Evolutionary conservation across 2,888 invertebrate species (phyloP), one percentile per base, ranked within the genome.

Genomic region (Drosophila tanythrix): DNA sequence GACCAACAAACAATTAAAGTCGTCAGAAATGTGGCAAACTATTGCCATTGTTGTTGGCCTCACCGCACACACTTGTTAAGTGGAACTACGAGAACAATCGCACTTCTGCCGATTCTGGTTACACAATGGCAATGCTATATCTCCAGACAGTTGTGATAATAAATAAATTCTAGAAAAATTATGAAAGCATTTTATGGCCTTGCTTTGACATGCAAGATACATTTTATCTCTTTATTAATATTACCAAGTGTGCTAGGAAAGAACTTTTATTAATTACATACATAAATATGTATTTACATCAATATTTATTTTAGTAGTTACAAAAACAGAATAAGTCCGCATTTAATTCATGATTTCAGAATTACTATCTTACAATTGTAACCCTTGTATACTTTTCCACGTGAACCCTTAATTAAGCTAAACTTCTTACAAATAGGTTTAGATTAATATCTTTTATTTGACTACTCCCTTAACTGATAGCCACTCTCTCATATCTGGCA

Each of bases 1-100:
- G 51, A 29, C 74, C 65, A 71, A 55, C 82, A 87, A 89, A 89
- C 85, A 85, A 89, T 85, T 85, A 88, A 89, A 85, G 58, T 89
- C 81, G 74, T 78, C 85, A 80, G 69, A 89, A 85, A 65, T 85
- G 77, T 61, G 73, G 66, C 67, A 59, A 77, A 66, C 66, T 71
- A 60, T 70, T 82, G 64, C 76, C 77, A 66, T 76, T 83, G 72
- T 76, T 36, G 25, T 31, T 33, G 11, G 27, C 56, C 64, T 51
- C 48, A 55, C 63, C 64, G 6, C 72, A 59, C 46, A 46, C 80
- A 88, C 87, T 81, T 81, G 83, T 69, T 70, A 38, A 25, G 25
- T 46, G 46, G 1, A 46, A 25, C 46, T 27, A 46, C 25, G 25
- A 46, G 46, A 46, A 46, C 46, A 46, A 46, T 46, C 25, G 29